These are phyloP conservation scores for Plectrocnemia conspersa DNA, from an alignment of 1,140 invertebrate genomes.

Conservation along the genomic window DNA sequence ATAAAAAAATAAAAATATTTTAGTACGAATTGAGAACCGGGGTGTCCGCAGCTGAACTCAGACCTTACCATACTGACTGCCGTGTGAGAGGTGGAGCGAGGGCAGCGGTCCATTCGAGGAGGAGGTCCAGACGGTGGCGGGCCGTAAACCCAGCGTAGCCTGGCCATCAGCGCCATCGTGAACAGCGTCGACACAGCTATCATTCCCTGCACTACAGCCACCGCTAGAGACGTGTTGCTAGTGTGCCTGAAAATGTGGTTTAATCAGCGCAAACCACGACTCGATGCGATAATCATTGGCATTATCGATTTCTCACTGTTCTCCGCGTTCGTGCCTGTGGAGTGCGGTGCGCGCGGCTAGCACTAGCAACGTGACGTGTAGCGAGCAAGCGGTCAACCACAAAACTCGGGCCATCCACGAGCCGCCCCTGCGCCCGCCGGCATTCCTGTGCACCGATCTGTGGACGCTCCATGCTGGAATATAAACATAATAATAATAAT, in stretches of 20 bases:
- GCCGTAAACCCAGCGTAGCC: constrained; percentile 25
- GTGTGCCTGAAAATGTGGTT: constrained; percentile 15
- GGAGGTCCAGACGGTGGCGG: constrained; percentile 15
- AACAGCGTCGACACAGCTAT: constrained; percentile 10
- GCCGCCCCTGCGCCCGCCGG: constrained; percentile 31
- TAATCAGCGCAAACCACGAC: neutral
- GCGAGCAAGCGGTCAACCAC: constrained; percentile 17
- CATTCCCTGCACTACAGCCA: constrained; percentile 15
- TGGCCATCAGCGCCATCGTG: constrained; percentile 2
- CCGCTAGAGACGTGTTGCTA: constrained; percentile 26
- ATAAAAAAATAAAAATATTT: too few relatives aligned
- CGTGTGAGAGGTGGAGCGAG: constrained; percentile 30
- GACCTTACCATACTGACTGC: constrained; percentile 30
- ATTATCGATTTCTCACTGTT: constrained; percentile 14
- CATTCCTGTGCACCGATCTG: constrained; percentile 31
- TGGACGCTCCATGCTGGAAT: constrained; percentile 32
- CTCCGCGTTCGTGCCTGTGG: constrained; percentile 17
- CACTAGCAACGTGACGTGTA: constrained; percentile 24
- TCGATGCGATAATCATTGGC: neutral
- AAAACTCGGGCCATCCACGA: constrained; percentile 21
- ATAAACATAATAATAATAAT: too few relatives aligned
- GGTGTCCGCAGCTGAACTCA: neutral
- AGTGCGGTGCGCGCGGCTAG: constrained; percentile 14
- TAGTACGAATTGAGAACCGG: neutral
- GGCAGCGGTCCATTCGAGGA: constrained; percentile 12